Evolutionary conservation across 2,113 vertebrate genomes (phyloP).

Genomic region (Prunella himalayana): DNA sequence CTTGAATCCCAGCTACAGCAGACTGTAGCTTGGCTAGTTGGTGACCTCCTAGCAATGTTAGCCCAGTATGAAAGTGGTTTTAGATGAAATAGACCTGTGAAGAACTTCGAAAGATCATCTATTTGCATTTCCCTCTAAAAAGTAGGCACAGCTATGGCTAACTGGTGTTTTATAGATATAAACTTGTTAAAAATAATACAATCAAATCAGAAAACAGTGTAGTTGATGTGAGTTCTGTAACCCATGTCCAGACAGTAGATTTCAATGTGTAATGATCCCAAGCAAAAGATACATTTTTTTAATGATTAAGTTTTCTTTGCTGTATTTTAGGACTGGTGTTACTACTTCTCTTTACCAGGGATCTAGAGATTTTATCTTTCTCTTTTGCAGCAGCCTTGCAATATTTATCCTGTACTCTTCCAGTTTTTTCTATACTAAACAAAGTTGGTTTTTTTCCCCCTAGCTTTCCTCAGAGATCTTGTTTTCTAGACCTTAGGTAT

Average conservation of each 20-base stretch:
- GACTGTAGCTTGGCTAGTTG: not conserved
- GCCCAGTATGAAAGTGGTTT: not conserved
- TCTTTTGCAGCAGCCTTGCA: not conserved
- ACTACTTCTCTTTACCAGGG: not conserved
- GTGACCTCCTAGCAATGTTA: not conserved
- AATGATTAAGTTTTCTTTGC: not conserved
- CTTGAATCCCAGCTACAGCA: not conserved
- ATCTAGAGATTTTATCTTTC: not conserved
- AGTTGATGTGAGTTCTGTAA: not conserved
- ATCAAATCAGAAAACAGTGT: not conserved
- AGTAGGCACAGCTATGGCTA: not conserved
- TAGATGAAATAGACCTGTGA: not conserved
- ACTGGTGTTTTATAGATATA: not conserved
- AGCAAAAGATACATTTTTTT: not conserved
- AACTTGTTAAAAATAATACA: not conserved
- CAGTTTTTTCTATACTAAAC: not conserved
- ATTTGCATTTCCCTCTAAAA: not conserved
- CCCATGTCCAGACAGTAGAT: not conserved
- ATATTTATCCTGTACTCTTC: not conserved
- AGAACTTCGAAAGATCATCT: not conserved
- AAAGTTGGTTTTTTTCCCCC: not conserved
- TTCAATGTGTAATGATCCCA: not conserved
- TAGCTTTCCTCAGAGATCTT: not conserved
- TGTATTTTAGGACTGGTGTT: not conserved
- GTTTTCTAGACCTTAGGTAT: not conserved